Base-by-base conservation (phyloP, 2,888 invertebrate species). In the Drosophila diplacantha region DNA sequence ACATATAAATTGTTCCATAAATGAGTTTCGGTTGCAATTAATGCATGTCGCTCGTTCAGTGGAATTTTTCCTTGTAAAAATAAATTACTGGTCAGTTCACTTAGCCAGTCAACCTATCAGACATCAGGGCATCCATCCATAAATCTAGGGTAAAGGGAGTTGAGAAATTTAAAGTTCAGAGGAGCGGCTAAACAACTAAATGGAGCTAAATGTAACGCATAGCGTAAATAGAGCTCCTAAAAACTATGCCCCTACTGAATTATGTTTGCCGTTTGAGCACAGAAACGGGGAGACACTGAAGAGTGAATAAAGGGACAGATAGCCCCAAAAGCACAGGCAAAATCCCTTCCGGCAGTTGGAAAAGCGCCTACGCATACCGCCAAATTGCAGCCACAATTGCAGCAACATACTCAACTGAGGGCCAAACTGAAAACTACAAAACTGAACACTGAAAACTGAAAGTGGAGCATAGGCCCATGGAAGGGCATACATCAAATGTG, bases 401-500 rank as follows among this genome's bases (percentile, higher is more conserved):
- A 68, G 79, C 73, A 81, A 60, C 77, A 72, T 59, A 60, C 60
- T 60, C 38, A 18, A 34, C 41, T 20, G 41, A 34, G 32, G 18
- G 29, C 29, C 26, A 8, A 44, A 29, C 26, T 14, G 29, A 14
- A 44, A 18, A 29, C 29, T 29, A 44, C 29, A 18, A 29, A 44
- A 44, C 44, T 14, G 29, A 8, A 44, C 26, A 34, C 57, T 34
- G 57, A 35, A 26, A 38, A 71, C 72, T 64, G 58, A 69, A 81
- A 73, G 47, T 75, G 74, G 74, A 81, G 64, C 75, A 20, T 9
- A 68, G 54, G 32, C 52, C 50, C 51, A 44, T 49, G 54, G 56
- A 56, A 64, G 60, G 54, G 67, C 83, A 83, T 81, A 70, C 81
- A 84, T 84, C 83, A 84, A 81, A 81, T 81, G 84, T 82, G 81